Evolutionary conservation across 2,113 vertebrate species (phyloP).

Genomic region (Diadophis punctatus): DNA sequence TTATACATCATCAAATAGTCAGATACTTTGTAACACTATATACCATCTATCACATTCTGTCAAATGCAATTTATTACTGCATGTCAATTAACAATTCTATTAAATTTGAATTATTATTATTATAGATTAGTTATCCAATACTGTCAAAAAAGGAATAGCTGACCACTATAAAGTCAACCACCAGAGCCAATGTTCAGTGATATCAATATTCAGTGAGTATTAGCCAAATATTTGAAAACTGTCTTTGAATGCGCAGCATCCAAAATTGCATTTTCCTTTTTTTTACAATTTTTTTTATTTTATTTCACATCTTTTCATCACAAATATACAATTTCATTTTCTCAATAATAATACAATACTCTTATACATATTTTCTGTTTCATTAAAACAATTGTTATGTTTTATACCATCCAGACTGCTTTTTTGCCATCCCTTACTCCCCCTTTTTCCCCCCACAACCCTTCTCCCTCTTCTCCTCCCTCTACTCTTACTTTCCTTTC

Average conservation of each 20-base stretch:
- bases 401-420: too few relatives aligned
- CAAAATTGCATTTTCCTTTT: not conserved
- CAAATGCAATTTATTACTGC: not conserved
- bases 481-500: too few relatives aligned
- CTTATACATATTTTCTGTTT: too few relatives aligned
- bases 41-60: not conserved
- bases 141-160: not conserved
- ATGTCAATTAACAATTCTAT: not conserved
- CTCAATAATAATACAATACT: too few relatives aligned
- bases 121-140: not conserved
- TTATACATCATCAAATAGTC: not conserved
- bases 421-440: too few relatives aligned
- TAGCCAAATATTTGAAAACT: not conserved
- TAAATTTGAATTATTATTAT: not conserved
- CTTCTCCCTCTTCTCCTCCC: too few relatives aligned
- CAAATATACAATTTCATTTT: too few relatives aligned
- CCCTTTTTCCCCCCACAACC: too few relatives aligned
- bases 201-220: not conserved
- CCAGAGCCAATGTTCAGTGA: not conserved
- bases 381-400: too few relatives aligned
- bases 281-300: not conserved
- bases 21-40: not conserved
- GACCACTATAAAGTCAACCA: not conserved
- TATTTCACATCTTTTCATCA: too few relatives aligned
- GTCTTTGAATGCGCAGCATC: not conserved